A percentile compares a stretch with the other conserved stretches of the same genome.
Evolutionary conservation across 1,140 invertebrate species (phyloP).

Genomic region (Liolophura sinensis): DNA sequence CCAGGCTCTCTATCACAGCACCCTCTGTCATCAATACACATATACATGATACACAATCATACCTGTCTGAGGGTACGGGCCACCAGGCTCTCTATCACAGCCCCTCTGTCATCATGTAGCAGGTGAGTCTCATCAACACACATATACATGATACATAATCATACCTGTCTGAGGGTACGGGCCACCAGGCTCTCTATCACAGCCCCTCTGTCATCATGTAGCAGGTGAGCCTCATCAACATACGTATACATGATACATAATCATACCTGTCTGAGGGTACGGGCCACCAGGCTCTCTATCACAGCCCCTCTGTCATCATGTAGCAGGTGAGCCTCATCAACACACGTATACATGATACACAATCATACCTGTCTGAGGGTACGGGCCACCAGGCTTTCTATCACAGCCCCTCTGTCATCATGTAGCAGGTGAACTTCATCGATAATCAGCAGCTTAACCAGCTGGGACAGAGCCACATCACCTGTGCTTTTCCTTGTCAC

Average conservation of each 20-base stretch:
- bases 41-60: too few species aligned
- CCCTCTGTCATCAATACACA: slow-evolving; percentile 93
- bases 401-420: slow-evolving; percentile 95
- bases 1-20: slow-evolving; percentile 93
- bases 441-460: slow-evolving; percentile 94
- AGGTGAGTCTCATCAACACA: background rate
- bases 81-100: too few species aligned
- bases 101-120: background rate
- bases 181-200: slow-evolving; percentile 96
- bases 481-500: slow-evolving; percentile 93
- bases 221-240: slow-evolving; percentile 95
- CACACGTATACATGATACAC: background rate
- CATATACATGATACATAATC: background rate
- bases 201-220: slow-evolving; percentile 94
- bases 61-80: too few species aligned
- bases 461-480: slow-evolving; percentile 85
- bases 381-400: slow-evolving; percentile 95
- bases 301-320: background rate
- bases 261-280: too few species aligned
- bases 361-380: slow-evolving; percentile 79
- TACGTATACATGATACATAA: too few species aligned
- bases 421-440: slow-evolving; percentile 99
- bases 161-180: slow-evolving; percentile 81
- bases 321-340: background rate
- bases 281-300: too few species aligned